Conservation (phyloP, 2,888 invertebrate species). For the Romanomermis culicivorax region DNA sequence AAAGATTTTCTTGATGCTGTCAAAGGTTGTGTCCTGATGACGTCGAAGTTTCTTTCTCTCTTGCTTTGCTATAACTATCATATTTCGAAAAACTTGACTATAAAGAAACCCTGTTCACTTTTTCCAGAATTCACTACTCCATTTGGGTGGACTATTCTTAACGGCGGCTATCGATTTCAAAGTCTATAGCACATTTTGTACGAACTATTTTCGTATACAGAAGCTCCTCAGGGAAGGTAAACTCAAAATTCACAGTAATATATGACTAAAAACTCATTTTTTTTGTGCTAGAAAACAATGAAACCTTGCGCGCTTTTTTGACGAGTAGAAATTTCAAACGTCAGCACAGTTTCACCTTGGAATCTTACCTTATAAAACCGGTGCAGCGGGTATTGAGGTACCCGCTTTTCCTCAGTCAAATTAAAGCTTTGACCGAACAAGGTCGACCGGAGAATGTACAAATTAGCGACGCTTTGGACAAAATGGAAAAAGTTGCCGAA, state of each 20-base stretch:
- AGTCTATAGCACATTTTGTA: slow-evolving; percentile 93
- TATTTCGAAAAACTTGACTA: too few species aligned
- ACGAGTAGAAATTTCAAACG: slow-evolving; percentile 79
- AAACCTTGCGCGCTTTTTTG: slow-evolving; percentile 81
- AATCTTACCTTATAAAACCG: slow-evolving; percentile 92
- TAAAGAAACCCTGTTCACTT: too few species aligned
- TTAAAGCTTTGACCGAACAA: slow-evolving; percentile 74
- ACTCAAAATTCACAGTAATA: neutral
- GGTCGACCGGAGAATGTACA: slow-evolving; percentile 81
- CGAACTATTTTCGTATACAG: slow-evolving; percentile 93
- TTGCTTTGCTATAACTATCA: too few species aligned
- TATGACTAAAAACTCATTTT: too few species aligned
- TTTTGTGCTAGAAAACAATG: slow-evolving; percentile 68
- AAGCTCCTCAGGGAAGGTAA: slow-evolving; percentile 55
- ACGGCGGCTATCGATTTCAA: slow-evolving; percentile 96
- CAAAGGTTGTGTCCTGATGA: too few species aligned
- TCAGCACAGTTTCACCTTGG: slow-evolving; percentile 84
- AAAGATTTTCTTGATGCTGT: too few species aligned
- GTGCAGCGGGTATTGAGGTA: slow-evolving; percentile 95
- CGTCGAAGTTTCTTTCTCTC: too few species aligned
- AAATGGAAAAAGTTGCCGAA: slow-evolving; percentile 95
- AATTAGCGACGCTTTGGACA: slow-evolving; percentile 16
- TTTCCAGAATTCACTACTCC: slow-evolving; percentile 73
- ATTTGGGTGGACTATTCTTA: slow-evolving; percentile 84
- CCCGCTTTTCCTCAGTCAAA: slow-evolving; percentile 75